Evolutionary conservation across 2,797 vertebrate genomes (phyloP).

Genomic region (Peromyscus eremicus): DNA sequence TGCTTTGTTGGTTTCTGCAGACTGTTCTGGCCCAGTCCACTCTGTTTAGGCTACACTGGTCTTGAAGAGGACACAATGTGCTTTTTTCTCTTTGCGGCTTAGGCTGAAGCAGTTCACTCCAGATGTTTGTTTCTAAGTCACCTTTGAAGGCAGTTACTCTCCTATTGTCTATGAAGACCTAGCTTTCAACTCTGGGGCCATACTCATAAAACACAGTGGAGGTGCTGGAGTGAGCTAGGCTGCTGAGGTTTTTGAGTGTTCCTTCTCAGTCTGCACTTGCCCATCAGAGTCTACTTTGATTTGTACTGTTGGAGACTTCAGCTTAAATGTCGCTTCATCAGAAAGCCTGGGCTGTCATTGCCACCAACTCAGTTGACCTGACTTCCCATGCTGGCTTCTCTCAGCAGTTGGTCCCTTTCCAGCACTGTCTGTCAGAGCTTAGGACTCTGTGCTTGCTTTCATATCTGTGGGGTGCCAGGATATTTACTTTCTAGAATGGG

Average conservation of each 20-base stretch:
- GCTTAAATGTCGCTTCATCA: neutral
- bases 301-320: neutral
- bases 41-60: neutral
- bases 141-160: neutral
- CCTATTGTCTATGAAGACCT: neutral
- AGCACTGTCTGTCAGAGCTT: neutral
- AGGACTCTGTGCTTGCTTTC: fast-evolving
- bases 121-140: neutral
- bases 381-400: no score
- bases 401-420: neutral
- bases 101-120: neutral
- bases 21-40: neutral
- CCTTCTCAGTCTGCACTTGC: neutral
- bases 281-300: neutral
- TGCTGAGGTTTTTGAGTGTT: neutral
- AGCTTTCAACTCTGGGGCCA: no score
- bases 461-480: neutral
- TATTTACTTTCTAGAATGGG: neutral
- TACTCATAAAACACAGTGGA: no score
- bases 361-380: no score
- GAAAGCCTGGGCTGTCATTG: neutral
- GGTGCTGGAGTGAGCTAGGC: no score
- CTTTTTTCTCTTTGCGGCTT: neutral
- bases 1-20: neutral
- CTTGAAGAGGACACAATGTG: neutral